These are phyloP conservation scores for Chrysolina haemoptera DNA, from an alignment of 2,888 invertebrate genomes.

Conservation along the genomic window DNA sequence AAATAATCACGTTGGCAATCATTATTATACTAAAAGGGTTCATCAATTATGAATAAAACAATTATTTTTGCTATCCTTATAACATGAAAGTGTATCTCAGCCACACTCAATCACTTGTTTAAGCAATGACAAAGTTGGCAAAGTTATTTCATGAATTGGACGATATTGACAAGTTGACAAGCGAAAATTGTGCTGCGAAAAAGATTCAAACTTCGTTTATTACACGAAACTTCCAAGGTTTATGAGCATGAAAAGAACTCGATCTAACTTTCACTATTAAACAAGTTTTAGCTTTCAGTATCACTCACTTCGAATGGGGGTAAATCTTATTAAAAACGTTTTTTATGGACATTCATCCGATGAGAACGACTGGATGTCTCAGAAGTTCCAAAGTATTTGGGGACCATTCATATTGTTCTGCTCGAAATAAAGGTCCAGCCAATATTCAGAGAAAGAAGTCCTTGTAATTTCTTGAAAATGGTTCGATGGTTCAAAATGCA, in stretches of 20 bases:
- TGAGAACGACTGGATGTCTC: constrained; percentile 10
- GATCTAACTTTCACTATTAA: constrained; percentile 49
- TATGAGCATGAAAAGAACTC: constrained; percentile 46
- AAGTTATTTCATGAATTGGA: constrained; percentile 47
- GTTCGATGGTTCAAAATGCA: no score
- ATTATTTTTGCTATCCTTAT: neutral
- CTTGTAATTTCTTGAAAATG: no score
- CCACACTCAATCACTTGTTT: constrained; percentile 36
- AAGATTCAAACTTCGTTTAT: constrained; percentile 47
- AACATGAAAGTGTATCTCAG: neutral
- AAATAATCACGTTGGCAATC: no score
- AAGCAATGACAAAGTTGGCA: constrained; percentile 44
- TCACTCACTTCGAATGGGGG: constrained; percentile 34
- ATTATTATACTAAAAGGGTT: no score
- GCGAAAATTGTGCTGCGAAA: constrained; percentile 42
- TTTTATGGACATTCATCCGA: neutral
- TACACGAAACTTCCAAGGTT: constrained; percentile 48
- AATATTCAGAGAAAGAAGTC: no score
- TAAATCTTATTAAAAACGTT: constrained; percentile 6
- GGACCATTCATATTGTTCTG: neutral
- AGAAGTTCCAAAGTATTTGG: neutral
- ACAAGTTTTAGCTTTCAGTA: constrained; percentile 47
- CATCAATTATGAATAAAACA: neutral
- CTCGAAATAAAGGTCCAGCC: no score
- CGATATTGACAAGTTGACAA: constrained; percentile 46